Evolutionary conservation across 2,797 vertebrate species (phyloP).

Genomic region (Staurois parvus): DNA sequence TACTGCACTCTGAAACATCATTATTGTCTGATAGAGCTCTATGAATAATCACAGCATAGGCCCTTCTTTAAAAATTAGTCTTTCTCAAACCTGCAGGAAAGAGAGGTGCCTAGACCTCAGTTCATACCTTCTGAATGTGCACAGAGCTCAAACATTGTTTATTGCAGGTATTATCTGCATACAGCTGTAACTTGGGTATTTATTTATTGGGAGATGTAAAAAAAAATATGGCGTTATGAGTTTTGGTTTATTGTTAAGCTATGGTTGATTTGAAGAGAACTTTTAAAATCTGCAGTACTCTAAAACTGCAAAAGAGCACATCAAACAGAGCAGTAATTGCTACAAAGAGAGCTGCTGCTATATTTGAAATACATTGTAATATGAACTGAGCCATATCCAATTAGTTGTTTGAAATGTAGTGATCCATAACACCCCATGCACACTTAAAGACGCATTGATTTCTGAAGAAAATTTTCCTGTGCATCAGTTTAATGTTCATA

Average conservation of each 20-base stretch:
- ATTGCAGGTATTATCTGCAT: background rate
- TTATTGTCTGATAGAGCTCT: background rate
- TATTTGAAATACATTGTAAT: constrained; percentile 5
- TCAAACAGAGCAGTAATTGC: background rate
- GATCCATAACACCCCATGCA: background rate
- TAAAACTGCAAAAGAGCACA: background rate
- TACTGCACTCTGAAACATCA: background rate
- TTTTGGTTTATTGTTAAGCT: background rate
- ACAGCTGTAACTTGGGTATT: background rate
- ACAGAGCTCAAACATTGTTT: background rate
- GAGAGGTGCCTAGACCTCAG: background rate
- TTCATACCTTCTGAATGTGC: background rate
- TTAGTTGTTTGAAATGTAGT: background rate
- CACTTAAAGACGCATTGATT: background rate
- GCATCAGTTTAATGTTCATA: constrained; percentile 1
- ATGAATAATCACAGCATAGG: background rate
- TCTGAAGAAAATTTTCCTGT: background rate
- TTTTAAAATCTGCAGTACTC: background rate
- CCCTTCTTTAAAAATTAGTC: background rate
- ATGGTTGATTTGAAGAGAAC: background rate
- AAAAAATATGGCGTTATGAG: background rate
- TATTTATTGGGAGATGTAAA: background rate
- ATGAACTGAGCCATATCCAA: background rate
- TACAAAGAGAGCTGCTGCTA: background rate
- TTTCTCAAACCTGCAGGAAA: background rate